A percentile compares a stretch with the other conserved stretches of the same genome.
These are phyloP conservation scores for Protobothrops mucrosquamatus DNA, from an alignment of 2,113 vertebrate genomes.

Conservation along the genomic window DNA sequence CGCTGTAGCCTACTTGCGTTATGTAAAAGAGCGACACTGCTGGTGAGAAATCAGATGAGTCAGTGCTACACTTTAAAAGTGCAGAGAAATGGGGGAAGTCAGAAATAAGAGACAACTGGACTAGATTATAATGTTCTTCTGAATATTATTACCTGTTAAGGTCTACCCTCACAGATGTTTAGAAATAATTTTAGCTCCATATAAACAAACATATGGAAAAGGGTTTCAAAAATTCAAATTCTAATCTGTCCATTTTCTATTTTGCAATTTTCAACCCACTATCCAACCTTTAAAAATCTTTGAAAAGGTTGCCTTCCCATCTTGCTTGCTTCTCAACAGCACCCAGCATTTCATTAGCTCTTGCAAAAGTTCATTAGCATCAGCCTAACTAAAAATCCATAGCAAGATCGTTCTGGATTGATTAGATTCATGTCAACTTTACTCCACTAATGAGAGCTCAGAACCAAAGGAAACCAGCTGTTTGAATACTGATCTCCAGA, in stretches of 20 bases:
- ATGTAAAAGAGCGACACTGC: neutral
- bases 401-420: neutral
- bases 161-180: neutral
- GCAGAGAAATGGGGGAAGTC: neutral
- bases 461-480: neutral
- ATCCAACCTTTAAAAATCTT: neutral
- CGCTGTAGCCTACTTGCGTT: neutral
- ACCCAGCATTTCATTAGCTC: neutral
- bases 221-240: neutral
- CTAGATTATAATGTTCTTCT: neutral
- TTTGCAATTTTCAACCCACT: neutral
- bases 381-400: neutral
- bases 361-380: neutral
- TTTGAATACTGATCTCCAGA: neutral
- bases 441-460: neutral
- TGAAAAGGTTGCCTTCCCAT: neutral
- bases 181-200: neutral
- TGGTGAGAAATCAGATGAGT: neutral
- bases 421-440: conserved; percentile 8
- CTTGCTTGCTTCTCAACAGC: neutral
- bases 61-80: neutral
- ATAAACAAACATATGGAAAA: neutral
- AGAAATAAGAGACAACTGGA: neutral
- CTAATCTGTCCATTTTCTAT: no score
- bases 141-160: neutral